Evolutionary conservation across 2,113 vertebrate genomes (phyloP), one percentile per base, ranked within the genome.

Genomic region (Sylvilagus bachmani): DNA sequence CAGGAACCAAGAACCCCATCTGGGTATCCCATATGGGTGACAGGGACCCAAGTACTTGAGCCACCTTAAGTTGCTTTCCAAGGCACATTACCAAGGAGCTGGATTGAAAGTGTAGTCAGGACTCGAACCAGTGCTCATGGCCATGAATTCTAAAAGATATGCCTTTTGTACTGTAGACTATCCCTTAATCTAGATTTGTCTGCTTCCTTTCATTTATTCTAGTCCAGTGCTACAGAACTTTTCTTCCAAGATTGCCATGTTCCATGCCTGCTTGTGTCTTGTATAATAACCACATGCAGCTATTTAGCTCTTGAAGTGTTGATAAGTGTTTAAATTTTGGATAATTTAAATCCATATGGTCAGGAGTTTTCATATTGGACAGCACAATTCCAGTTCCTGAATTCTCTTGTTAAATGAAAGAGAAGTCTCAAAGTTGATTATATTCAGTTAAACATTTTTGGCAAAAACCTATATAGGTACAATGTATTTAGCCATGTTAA

Each of bases 381-480:
- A 73, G 29, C 27, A 55, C 10, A 73, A 31, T 14, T 67, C 5
- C 85, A 88, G 49, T 33, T 33, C 12, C 31, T 71, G 44, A 73
- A 44, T 82, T 82, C 81, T 58, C 25, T 58, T 91, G 62, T 67
- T 87, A 64, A 13, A 70, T 70, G 31, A 62, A 83, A 77, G 31
- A 61, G 83, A 95, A 71, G 12, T 74, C 36, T 88, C 55, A 71
- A 33, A 38, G 6, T 90, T 85, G 49, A 90, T 70, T 79, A 58
- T 6, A 58, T 70, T 80, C 25, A 70, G 12, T 90, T 86, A 61
- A 11, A 38, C 9, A 53, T 81, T 93, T 95, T 93, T 93, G 62
- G 38, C 38, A 51, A 82, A 81, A 93, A 67, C 16, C 25, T 61
- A 6, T 67, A 16, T 9, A 33, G 36, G 29, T 62, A 19, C 51